phyloP scores from a whole-genome alignment of 2,797 vertebrate species.

The Heliangelus exortis region DNA sequence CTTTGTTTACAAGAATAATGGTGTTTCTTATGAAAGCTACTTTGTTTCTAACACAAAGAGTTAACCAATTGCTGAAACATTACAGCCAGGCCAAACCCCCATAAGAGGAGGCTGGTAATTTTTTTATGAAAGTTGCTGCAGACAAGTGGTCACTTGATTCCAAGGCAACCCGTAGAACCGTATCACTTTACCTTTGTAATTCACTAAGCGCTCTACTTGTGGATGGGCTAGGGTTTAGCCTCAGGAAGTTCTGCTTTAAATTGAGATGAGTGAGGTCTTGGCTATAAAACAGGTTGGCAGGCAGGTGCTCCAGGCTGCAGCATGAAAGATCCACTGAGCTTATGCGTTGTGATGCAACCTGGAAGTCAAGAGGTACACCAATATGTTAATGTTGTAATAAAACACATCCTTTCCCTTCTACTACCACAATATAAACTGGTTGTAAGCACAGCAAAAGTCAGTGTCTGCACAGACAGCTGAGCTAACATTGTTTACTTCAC shows the following conservation, averaged over 20 bases:
- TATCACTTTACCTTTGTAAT: slow-evolving; percentile 88
- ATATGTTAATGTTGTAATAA: background rate
- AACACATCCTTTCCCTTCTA: background rate
- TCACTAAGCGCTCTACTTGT: slow-evolving; percentile 85
- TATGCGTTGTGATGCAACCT: slow-evolving; percentile 98
- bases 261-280: slow-evolving; percentile 99
- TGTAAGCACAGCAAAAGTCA: background rate
- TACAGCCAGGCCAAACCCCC: background rate
- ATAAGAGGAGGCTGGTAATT: background rate
- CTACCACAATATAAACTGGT: background rate
- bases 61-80: background rate
- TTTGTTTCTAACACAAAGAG: background rate
- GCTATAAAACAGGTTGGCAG: slow-evolving; percentile 95
- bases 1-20: background rate
- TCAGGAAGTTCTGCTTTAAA: slow-evolving; percentile 96
- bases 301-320: slow-evolving; percentile 95
- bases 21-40: background rate
- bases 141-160: background rate
- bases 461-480: background rate
- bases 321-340: slow-evolving; percentile 97
- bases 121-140: background rate
- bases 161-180: background rate
- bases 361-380: slow-evolving; percentile 20
- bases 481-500: background rate
- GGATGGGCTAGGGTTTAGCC: slow-evolving; percentile 74